Evolutionary conservation across 2,888 invertebrate genomes (phyloP).

Genomic region (Dermolepida albohirtum): DNA sequence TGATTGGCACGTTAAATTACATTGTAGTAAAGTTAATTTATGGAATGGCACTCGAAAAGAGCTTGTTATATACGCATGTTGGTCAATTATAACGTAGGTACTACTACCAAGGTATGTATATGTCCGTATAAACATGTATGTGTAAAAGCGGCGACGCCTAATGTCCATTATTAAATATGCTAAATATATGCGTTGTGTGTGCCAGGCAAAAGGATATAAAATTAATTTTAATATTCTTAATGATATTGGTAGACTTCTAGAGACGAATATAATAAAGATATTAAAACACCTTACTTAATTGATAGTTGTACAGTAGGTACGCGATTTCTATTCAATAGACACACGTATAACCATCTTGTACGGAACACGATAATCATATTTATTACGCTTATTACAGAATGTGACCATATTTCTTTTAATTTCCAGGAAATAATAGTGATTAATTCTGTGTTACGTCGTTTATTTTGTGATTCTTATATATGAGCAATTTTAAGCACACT

Average conservation of each 20-base stretch:
- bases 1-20: constrained; percentile 37
- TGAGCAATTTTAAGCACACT: no score
- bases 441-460: no score
- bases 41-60: constrained; percentile 25
- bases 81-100: not conserved
- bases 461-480: no score
- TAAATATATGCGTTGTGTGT: constrained; percentile 17
- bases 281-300: constrained; percentile 23
- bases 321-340: constrained; percentile 18
- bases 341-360: constrained; percentile 1
- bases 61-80: not conserved
- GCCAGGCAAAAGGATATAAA: constrained; percentile 10
- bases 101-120: not conserved
- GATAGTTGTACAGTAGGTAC: constrained; percentile 2
- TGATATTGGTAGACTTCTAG: constrained; percentile 9
- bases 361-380: no score
- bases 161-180: constrained; percentile 19
- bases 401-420: no score
- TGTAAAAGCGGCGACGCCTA: constrained; percentile 4
- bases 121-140: no score
- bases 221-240: constrained; percentile 30
- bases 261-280: constrained; percentile 14
- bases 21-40: constrained; percentile 31
- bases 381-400: no score
- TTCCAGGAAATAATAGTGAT: no score